Evolutionary conservation across 2,888 invertebrate genomes (phyloP).

Genomic region (Scaptomyza flava): DNA sequence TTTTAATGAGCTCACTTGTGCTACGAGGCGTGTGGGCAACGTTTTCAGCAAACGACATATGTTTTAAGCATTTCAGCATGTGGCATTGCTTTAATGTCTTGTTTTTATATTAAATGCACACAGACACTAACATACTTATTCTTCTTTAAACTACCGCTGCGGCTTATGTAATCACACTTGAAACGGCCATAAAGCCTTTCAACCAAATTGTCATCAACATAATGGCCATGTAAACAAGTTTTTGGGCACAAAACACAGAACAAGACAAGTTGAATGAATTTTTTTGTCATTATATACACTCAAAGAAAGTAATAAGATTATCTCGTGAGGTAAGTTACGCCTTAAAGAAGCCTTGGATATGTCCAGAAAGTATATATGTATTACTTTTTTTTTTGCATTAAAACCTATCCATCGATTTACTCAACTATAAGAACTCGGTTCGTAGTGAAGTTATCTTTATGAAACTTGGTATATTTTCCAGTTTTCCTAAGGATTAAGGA

Average conservation of each 20-base stretch:
- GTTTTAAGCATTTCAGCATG: slow-evolving; percentile 45
- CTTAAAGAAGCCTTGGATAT: neutral
- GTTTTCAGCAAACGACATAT: slow-evolving; percentile 55
- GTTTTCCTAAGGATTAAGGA: neutral
- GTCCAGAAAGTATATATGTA: too few species aligned
- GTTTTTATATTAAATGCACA: slow-evolving; percentile 55
- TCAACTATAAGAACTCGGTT: neutral
- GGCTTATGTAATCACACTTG: slow-evolving; percentile 63
- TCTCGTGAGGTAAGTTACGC: neutral
- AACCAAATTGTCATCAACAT: slow-evolving; percentile 47
- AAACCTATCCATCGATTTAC: neutral
- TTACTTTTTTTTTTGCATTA: neutral
- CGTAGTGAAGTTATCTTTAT: neutral
- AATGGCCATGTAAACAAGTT: slow-evolving; percentile 59
- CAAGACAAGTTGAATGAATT: slow-evolving; percentile 20
- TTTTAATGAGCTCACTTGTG: slow-evolving; percentile 62
- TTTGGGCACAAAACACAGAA: slow-evolving; percentile 25
- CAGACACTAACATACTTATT: slow-evolving; percentile 30
- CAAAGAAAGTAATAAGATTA: neutral
- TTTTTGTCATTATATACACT: neutral
- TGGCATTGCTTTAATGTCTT: slow-evolving; percentile 56
- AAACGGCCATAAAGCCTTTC: slow-evolving; percentile 51
- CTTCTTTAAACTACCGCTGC: slow-evolving; percentile 55
- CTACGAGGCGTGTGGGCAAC: slow-evolving; percentile 47
- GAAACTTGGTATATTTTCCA: neutral